phyloP scores from a whole-genome alignment of 35 echinoderm and acorn worm genomes.

The Ophiothrix spiculata region DNA sequence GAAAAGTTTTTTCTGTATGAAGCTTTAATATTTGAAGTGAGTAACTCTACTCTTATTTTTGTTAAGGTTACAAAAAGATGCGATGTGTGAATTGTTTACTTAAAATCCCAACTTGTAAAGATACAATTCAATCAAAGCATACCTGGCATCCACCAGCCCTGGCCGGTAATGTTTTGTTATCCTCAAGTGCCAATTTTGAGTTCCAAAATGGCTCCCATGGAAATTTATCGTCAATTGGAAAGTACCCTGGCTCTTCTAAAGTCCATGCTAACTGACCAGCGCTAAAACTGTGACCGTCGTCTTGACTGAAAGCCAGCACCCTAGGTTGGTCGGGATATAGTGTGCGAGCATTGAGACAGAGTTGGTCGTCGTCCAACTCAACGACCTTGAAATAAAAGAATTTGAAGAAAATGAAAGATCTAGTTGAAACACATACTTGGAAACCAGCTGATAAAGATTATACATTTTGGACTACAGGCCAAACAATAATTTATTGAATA shows the following conservation, averaged over 20 bases:
- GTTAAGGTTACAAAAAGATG: neutral
- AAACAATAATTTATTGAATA: no score
- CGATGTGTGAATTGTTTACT: neutral
- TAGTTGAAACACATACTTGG: no score
- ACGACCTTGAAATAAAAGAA: conserved; percentile 46
- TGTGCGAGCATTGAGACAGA: conserved; percentile 72
- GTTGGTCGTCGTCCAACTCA: conserved; percentile 59
- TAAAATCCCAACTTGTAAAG: neutral
- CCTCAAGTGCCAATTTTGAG: neutral
- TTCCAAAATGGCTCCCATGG: conserved; percentile 58
- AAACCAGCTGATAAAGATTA: no score
- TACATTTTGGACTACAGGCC: no score
- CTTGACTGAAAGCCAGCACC: conserved; percentile 65
- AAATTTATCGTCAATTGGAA: conserved; percentile 26
- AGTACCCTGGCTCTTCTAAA: conserved; percentile 78
- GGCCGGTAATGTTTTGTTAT: neutral
- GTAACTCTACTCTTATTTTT: neutral
- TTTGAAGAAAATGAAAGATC: no score
- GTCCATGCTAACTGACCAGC: conserved; percentile 34
- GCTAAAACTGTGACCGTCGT: conserved; percentile 67
- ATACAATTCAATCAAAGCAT: neutral
- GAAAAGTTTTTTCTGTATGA: neutral
- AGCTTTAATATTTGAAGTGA: neutral
- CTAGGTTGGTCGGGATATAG: conserved; percentile 57
- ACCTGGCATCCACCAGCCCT: neutral